These are phyloP conservation scores for Pseudochirops cupreus DNA, from an alignment of 2,797 vertebrate species.

Conservation along the genomic window DNA sequence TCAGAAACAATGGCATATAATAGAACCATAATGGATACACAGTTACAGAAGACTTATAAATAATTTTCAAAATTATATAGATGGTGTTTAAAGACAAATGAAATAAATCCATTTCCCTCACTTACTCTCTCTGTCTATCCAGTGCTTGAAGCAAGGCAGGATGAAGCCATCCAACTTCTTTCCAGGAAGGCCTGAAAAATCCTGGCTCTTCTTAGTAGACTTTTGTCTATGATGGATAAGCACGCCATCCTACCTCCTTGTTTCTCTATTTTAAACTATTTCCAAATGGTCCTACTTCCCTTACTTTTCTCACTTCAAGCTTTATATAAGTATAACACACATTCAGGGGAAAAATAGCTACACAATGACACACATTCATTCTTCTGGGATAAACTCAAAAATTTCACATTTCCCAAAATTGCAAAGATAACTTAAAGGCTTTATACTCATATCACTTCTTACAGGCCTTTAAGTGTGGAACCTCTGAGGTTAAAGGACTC, in stretches of 20 bases:
- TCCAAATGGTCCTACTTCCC: constrained; percentile 60
- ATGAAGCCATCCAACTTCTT: constrained; percentile 51
- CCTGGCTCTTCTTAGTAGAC: constrained; percentile 57
- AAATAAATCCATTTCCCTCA: constrained; percentile 53
- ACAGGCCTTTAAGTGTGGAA: constrained; percentile 73
- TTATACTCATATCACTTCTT: constrained; percentile 76
- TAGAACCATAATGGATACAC: constrained; percentile 60
- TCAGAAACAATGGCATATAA: constrained; percentile 50
- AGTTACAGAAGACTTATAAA: constrained; percentile 49
- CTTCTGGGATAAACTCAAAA: constrained; percentile 68
- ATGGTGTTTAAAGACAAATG: constrained; percentile 10
- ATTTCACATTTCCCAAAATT: constrained; percentile 71
- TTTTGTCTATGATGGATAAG: constrained; percentile 63
- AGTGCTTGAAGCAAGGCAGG: constrained; percentile 28
- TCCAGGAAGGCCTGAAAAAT: constrained; percentile 63
- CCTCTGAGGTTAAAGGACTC: neutral
- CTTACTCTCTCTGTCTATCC: constrained; percentile 38
- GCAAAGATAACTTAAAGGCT: constrained; percentile 70
- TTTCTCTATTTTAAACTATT: constrained; percentile 49
- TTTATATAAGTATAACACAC: constrained; percentile 66
- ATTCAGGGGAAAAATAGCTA: constrained; percentile 65
- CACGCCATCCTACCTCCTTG: constrained; percentile 52
- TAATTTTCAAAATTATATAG: constrained; percentile 6
- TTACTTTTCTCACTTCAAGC: constrained; percentile 64
- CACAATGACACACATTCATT: constrained; percentile 61